Conservation (phyloP, 2,797 vertebrate species). For the Phrynocephalus vlangalii region DNA sequence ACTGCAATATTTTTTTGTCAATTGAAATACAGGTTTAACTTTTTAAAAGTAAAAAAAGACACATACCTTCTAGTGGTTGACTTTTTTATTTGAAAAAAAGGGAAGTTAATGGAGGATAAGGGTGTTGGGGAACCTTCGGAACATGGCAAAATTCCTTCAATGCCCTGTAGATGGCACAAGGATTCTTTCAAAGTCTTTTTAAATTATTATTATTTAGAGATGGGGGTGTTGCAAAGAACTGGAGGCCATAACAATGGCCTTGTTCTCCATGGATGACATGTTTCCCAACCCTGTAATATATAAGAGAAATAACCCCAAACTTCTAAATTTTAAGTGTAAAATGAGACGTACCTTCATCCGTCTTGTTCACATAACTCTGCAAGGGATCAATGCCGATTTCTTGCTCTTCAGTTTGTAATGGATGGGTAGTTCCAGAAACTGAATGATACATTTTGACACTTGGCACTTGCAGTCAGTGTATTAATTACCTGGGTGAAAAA, state of each 20-base stretch:
- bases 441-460: slow-evolving; percentile 90
- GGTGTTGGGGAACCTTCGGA: no score
- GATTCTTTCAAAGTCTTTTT: no score
- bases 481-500: slow-evolving; percentile 60
- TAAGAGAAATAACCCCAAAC: neutral
- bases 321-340: slow-evolving; percentile 31
- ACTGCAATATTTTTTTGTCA: neutral
- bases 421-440: slow-evolving; percentile 90
- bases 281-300: slow-evolving; percentile 5
- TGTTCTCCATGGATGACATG: no score
- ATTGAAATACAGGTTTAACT: neutral
- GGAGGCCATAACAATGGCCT: no score
- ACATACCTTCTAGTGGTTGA: no score
- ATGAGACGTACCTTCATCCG: slow-evolving; percentile 79
- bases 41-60: no score
- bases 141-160: no score
- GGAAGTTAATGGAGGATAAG: no score
- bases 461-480: slow-evolving; percentile 38
- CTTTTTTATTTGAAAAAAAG: no score
- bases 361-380: slow-evolving; percentile 85
- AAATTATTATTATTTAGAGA: no score
- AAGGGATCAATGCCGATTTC: slow-evolving; percentile 95
- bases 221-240: no score
- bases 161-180: no score
- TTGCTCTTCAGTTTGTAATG: slow-evolving; percentile 94